A percentile compares a stretch with the other conserved stretches of the same genome.
Evolutionary conservation across 2,888 invertebrate genomes (phyloP).

Genomic region (Drepanosiphum platanoidis): DNA sequence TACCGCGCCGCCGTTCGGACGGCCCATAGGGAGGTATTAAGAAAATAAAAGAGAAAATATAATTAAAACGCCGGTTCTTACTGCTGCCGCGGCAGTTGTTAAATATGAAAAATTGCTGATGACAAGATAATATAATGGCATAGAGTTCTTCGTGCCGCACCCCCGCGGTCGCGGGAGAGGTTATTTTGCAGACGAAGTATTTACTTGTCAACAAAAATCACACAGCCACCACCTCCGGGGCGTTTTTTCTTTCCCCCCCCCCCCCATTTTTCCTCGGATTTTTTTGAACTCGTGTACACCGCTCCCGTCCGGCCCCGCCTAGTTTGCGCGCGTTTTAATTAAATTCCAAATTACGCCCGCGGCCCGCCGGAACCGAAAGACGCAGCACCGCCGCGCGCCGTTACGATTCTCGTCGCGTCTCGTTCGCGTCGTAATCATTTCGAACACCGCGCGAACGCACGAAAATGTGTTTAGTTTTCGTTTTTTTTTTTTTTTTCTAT

Average conservation of each 20-base stretch:
- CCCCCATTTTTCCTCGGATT: not conserved
- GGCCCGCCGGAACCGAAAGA: no score
- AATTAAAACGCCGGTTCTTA: constrained; percentile 14
- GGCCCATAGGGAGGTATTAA: constrained; percentile 6
- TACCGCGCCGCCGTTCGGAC: not conserved
- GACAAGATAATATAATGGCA: constrained; percentile 30
- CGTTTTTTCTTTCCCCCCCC: not conserved
- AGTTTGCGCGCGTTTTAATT: constrained; percentile 35
- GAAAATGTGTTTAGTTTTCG: no score
- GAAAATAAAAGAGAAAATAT: constrained; percentile 31
- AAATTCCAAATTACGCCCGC: constrained; percentile 19
- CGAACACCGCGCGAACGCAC: no score
- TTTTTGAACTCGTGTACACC: not conserved
- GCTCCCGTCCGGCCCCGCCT: not conserved
- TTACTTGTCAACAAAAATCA: constrained; percentile 46
- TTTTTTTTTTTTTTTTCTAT: no score
- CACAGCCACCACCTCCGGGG: not conserved
- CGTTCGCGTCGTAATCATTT: no score
- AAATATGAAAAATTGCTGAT: constrained; percentile 40
- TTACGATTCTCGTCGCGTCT: no score
- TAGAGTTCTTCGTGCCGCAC: not conserved
- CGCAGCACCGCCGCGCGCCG: no score
- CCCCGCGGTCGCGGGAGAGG: not conserved
- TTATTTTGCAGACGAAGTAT: constrained; percentile 35
- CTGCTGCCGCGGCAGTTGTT: not conserved